Evolutionary conservation across 2,113 vertebrate species (phyloP).

Genomic region (Peromyscus polionotus): DNA sequence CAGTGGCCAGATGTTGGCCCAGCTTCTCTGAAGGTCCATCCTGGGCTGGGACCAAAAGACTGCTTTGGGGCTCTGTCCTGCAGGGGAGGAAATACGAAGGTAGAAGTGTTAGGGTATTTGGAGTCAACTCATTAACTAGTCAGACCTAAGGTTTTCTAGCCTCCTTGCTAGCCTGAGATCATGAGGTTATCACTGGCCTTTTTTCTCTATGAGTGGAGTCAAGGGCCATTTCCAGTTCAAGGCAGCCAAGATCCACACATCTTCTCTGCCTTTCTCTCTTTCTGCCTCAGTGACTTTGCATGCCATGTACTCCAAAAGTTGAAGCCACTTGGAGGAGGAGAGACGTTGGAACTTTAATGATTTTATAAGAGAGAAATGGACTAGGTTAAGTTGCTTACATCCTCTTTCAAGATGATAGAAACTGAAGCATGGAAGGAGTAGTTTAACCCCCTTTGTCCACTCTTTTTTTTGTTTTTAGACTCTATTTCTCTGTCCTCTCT

Average conservation of each 20-base stretch:
- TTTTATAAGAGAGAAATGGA: neutral
- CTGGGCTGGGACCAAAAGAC: slow-evolving; percentile 77
- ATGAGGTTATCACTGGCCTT: neutral
- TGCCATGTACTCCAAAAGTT: neutral
- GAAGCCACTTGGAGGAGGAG: neutral
- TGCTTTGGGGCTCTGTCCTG: slow-evolving; percentile 85
- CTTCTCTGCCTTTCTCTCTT: neutral
- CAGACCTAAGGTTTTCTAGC: neutral
- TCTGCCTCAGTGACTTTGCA: neutral
- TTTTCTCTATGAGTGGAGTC: neutral
- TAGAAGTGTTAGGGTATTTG: neutral
- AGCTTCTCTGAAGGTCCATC: slow-evolving; percentile 82
- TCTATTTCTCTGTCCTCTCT: neutral
- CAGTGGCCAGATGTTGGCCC: slow-evolving; percentile 67
- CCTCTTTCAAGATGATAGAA: neutral
- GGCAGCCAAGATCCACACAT: neutral
- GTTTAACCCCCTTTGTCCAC: neutral
- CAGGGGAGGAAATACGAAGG: neutral
- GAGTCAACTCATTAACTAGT: neutral
- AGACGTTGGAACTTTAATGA: neutral
- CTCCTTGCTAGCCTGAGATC: neutral
- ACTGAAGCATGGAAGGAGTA: neutral
- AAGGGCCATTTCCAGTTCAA: neutral
- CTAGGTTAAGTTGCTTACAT: neutral
- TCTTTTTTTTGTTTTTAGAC: neutral